Evolutionary conservation across 2,113 vertebrate genomes (phyloP), one percentile per base, ranked within the genome.

Genomic region (Catharus minimus): DNA sequence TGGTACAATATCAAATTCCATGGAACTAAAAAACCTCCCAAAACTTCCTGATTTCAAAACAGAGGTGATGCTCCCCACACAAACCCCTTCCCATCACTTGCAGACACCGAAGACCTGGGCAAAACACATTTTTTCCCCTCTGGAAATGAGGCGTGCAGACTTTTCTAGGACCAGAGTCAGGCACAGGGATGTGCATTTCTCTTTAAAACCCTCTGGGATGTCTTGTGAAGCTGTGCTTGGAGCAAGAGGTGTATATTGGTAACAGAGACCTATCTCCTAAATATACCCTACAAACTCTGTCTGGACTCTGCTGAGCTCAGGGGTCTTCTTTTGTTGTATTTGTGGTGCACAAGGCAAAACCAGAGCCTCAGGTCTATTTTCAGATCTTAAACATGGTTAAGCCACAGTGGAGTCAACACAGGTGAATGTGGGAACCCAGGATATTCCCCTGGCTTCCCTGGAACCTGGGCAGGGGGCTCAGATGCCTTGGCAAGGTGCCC

Each of bases 231-330:
- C 16, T 43, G 3, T 36, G 7, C 47, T 89, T 50, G 58, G 62
- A 58, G 21, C 3, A 33, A 47, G n/a, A 10, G 3, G 3, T 2
- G 1, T 43, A 10, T 8, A 30, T 2, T 12, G 0, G 27, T 62
- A 69, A 68, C 13, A 55, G 8, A n/a, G 56, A 24, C 8, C 57
- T 33, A 10, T 18, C 36, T 79, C 41, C 38, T 38, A 6, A 3
- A 43, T 1, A 62, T 0, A 49, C 38, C 36, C 43, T 36, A 26
- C 44, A 60, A 19, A 38, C 13, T 7, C 38, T 75, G 10, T 17
- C 76, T 62, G 72, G 43, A 38, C 32, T 60, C 36, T 69, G 36
- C 52, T 67, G 23, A 73, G n/a, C 53, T 88, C 85, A 81, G 1
- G 9, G 30, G 28, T 44, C 85, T 87, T 80, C 33, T 36, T 82